Conservation (phyloP, 2,888 invertebrate species). For the Pomacea canaliculata region DNA sequence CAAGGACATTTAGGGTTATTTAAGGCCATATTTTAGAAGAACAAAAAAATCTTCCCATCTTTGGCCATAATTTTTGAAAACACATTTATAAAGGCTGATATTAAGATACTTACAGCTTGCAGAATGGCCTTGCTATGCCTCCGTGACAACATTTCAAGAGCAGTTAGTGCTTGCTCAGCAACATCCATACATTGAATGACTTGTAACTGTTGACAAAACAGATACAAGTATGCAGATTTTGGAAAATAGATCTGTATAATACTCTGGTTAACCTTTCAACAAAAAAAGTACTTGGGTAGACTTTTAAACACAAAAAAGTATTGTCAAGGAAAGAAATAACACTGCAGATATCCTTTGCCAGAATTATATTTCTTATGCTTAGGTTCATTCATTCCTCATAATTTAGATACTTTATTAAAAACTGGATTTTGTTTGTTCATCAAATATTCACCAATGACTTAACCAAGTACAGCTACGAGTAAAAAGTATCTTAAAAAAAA, state of each 20-base stretch:
- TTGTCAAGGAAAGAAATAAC: neutral
- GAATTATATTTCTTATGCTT: too few relatives aligned
- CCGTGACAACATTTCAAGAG: conserved; percentile 95
- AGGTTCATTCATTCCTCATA: too few relatives aligned
- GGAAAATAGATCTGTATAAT: neutral
- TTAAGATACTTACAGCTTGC: conserved; percentile 63
- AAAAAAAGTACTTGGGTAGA: neutral
- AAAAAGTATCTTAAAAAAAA: too few relatives aligned
- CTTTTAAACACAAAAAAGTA: neutral
- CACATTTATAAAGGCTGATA: neutral
- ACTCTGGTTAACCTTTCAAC: too few relatives aligned
- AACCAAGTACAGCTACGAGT: too few relatives aligned
- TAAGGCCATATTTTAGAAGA: too few relatives aligned
- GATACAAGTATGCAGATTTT: neutral
- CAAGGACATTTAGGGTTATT: too few relatives aligned
- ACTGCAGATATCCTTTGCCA: neutral
- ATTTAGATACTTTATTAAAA: too few relatives aligned
- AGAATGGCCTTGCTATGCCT: conserved; percentile 96
- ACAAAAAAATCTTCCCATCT: too few relatives aligned
- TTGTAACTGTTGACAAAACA: conserved; percentile 31
- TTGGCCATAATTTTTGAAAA: too few relatives aligned
- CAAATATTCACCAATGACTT: too few relatives aligned
- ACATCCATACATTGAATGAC: conserved; percentile 91
- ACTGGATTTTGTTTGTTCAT: too few relatives aligned
- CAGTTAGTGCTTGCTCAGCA: conserved; percentile 97